A percentile compares a stretch with the other conserved stretches of the same genome.
Conservation (phyloP, 2,888 invertebrate species). For the Epinotia brunnichana region DNA sequence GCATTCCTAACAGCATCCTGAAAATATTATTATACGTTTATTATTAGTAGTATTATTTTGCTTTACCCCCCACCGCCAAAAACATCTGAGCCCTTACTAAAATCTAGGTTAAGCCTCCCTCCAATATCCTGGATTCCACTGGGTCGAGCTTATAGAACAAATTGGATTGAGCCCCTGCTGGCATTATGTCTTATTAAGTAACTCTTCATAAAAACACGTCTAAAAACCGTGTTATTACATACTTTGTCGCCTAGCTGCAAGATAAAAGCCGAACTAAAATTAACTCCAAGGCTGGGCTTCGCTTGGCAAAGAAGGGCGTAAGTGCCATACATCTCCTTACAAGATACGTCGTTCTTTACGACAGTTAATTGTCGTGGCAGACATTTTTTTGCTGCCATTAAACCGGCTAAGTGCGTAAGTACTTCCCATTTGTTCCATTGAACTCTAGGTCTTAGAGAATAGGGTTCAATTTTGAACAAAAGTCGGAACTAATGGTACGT, state of each 20-base stretch:
- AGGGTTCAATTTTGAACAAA: slow-evolving; percentile 1
- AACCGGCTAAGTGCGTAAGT: slow-evolving; percentile 18
- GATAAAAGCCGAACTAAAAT: slow-evolving; percentile 22
- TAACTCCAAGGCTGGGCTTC: slow-evolving; percentile 12
- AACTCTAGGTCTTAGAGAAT: neutral
- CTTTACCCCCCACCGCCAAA: too few species aligned
- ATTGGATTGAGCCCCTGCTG: too few species aligned
- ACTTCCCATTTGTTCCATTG: neutral
- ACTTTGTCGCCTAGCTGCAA: slow-evolving; percentile 14
- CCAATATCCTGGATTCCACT: too few species aligned
- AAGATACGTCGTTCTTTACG: neutral
- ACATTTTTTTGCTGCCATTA: slow-evolving; percentile 32
- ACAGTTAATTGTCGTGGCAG: slow-evolving; percentile 18
- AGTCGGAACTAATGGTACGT: neutral
- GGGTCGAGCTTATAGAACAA: too few species aligned
- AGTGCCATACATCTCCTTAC: neutral
- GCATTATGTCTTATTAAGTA: too few species aligned
- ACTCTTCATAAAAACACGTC: neutral
- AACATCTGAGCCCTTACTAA: too few species aligned
- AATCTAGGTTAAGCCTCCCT: too few species aligned
- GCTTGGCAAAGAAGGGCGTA: neutral
- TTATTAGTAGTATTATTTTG: too few species aligned
- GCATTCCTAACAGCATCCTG: too few species aligned
- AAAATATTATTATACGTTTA: too few species aligned
- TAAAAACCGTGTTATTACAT: slow-evolving; percentile 4